Conservation (phyloP, 2,888 invertebrate species). For the Aphrophora alni region DNA sequence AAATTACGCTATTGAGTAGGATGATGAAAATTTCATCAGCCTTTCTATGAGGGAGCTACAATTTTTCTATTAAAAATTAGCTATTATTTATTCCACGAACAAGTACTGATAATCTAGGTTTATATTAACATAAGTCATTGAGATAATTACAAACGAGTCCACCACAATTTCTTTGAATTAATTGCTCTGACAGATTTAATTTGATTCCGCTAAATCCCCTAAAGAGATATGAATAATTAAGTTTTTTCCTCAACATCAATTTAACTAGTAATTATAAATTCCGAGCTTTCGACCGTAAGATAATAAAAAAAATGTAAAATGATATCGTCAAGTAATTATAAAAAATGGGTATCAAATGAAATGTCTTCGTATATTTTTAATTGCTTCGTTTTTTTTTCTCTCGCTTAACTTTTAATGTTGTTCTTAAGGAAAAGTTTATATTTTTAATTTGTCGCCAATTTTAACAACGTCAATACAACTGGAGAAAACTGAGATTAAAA, state of each 20-base stretch:
- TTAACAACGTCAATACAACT: too few species aligned
- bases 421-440: not conserved
- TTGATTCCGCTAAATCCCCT: not conserved
- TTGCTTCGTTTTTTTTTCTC: not conserved
- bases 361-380: not conserved
- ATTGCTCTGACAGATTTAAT: not conserved
- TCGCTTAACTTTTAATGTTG: not conserved
- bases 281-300: not conserved
- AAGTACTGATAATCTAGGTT: too few species aligned
- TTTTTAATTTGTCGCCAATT: not conserved
- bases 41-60: too few species aligned
- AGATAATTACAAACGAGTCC: not conserved
- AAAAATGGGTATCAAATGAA: not conserved
- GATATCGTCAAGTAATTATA: not conserved
- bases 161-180: not conserved
- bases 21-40: too few species aligned
- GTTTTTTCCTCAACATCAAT: not conserved
- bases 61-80: too few species aligned
- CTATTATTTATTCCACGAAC: too few species aligned
- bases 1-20: too few species aligned
- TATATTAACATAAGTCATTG: not conserved
- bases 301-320: not conserved
- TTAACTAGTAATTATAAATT: not conserved
- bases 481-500: not conserved
- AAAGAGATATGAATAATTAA: not conserved